Conservation (phyloP, 2,797 vertebrate genomes). For the Typhlichthys subterraneus region DNA sequence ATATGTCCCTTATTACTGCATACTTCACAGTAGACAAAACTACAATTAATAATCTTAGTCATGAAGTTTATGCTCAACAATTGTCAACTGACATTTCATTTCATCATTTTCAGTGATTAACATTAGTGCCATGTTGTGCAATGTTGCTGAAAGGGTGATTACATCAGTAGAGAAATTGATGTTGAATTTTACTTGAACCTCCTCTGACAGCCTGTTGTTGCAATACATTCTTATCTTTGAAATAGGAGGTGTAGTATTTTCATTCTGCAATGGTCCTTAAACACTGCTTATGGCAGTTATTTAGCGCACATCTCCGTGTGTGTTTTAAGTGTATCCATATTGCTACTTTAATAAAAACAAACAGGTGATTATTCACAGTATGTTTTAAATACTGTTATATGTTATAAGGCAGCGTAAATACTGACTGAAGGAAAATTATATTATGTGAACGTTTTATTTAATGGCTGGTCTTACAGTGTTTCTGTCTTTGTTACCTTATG, state of each 20-base stretch:
- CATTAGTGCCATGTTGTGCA: constrained; percentile 68
- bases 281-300: constrained; percentile 52
- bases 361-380: constrained; percentile 35
- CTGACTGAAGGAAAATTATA: constrained; percentile 56
- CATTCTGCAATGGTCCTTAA: constrained; percentile 59
- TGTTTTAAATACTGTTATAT: constrained; percentile 50
- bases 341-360: constrained; percentile 58
- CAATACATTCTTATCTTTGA: constrained; percentile 58
- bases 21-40: constrained; percentile 24
- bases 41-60: constrained; percentile 37
- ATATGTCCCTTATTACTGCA: constrained; percentile 25
- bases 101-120: constrained; percentile 43
- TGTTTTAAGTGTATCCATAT: constrained; percentile 55
- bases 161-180: constrained; percentile 12
- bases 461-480: constrained; percentile 68
- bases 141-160: constrained; percentile 32
- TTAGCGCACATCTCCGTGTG: constrained; percentile 52
- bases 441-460: constrained; percentile 57
- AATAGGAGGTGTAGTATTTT: constrained; percentile 59
- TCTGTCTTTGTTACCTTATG: constrained; percentile 72
- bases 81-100: constrained; percentile 39
- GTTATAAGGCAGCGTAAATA: constrained; percentile 55
- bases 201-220: constrained; percentile 40
- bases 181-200: constrained; percentile 29
- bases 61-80: constrained; percentile 48